Conservation (phyloP, 1,140 invertebrate species). For the Lasioglossum baleicum region DNA sequence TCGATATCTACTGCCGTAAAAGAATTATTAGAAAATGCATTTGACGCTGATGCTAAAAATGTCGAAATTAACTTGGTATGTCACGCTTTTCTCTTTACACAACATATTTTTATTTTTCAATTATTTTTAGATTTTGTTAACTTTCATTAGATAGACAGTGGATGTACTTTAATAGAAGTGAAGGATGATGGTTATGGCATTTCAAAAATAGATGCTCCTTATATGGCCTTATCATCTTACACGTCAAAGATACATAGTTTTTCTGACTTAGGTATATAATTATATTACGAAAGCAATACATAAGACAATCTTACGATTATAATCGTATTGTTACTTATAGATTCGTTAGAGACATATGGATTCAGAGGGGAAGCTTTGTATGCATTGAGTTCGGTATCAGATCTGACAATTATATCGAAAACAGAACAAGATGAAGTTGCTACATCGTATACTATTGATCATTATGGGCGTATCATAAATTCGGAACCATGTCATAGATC, state of each 20-base stretch:
- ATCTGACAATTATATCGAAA: constrained; percentile 82
- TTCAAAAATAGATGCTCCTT: constrained; percentile 75
- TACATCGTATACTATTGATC: constrained; percentile 79
- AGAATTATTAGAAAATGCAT: constrained; percentile 84
- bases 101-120: too few species aligned
- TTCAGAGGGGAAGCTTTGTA: constrained; percentile 86
- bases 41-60: constrained; percentile 82
- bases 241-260: constrained; percentile 84
- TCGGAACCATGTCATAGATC: constrained; percentile 77
- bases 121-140: background rate
- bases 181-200: constrained; percentile 85
- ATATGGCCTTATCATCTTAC: constrained; percentile 81
- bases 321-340: too few species aligned
- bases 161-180: constrained; percentile 83
- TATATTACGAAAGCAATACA: too few species aligned
- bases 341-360: constrained; percentile 81
- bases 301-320: too few species aligned
- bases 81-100: background rate
- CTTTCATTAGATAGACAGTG: constrained; percentile 81
- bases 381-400: constrained; percentile 81
- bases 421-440: constrained; percentile 80
- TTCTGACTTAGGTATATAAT: constrained; percentile 82
- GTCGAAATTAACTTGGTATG: constrained; percentile 81
- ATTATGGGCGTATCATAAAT: constrained; percentile 79
- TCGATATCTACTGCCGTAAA: constrained; percentile 82